phyloP scores from a whole-genome alignment of 2,113 vertebrate species.

The Psophia crepitans region DNA sequence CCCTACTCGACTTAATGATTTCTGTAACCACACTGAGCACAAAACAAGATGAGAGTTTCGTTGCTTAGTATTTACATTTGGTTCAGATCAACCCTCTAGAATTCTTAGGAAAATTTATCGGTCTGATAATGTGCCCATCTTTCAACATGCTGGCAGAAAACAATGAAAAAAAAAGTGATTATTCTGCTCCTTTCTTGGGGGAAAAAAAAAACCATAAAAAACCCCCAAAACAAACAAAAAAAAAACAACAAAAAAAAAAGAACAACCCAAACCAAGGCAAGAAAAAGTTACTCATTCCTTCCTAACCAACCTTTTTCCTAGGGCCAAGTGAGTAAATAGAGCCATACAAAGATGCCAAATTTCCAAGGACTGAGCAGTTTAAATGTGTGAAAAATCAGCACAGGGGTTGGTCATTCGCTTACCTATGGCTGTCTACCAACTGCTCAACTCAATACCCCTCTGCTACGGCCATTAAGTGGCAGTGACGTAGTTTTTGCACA shows the following conservation, averaged over 20 bases:
- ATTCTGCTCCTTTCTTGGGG: not conserved
- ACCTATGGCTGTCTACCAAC: fast-evolving
- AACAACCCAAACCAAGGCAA: not conserved
- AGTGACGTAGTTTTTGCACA: not conserved
- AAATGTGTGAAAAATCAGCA: not conserved
- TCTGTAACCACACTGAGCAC: not conserved
- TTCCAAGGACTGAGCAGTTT: not conserved
- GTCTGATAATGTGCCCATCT: slow-evolving; percentile 12
- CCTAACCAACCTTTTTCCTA: not conserved
- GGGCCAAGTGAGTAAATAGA: not conserved
- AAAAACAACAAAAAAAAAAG: no score
- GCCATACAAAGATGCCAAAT: not conserved
- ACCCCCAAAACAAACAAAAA: no score
- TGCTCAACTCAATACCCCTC: not conserved
- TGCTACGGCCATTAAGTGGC: not conserved
- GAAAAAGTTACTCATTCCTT: not conserved
- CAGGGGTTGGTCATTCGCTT: not conserved
- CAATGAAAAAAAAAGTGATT: not conserved
- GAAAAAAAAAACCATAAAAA: not conserved
- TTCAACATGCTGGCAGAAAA: not conserved
- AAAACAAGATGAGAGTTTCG: not conserved
- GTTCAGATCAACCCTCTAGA: not conserved
- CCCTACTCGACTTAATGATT: not conserved
- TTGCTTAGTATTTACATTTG: slow-evolving; percentile 39
- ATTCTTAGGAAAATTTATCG: slow-evolving; percentile 25